Evolutionary conservation across 2,888 invertebrate genomes (phyloP).

Genomic region (Drosophila nr. perissopoda): DNA sequence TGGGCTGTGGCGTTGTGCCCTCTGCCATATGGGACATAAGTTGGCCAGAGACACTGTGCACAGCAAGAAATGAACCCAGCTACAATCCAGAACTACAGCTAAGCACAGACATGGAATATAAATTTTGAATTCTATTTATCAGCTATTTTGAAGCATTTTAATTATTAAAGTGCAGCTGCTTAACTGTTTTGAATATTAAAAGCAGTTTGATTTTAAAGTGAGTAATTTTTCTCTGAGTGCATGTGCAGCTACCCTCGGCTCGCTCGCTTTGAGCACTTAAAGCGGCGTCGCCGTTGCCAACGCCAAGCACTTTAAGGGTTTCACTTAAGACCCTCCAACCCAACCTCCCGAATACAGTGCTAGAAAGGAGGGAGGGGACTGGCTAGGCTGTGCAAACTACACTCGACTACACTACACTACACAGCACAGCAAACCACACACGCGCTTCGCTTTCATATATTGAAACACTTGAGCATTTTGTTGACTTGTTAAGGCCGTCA

Average conservation of each 20-base stretch:
- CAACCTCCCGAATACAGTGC: conserved; percentile 2
- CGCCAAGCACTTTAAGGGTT: conserved; percentile 72
- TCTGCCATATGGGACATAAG: conserved; percentile 46
- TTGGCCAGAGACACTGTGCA: conserved; percentile 27
- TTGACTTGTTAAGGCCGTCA: conserved; percentile 64
- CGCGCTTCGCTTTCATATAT: conserved; percentile 27
- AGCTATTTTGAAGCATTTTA: not conserved
- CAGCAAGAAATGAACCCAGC: conserved; percentile 21
- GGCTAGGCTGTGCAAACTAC: conserved; percentile 9
- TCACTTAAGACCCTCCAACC: conserved; percentile 66
- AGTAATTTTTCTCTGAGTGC: conserved; percentile 30
- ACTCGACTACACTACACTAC: conserved; percentile 25
- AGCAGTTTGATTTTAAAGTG: not conserved
- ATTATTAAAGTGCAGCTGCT: not conserved
- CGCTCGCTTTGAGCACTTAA: conserved; percentile 61
- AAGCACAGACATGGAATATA: no score
- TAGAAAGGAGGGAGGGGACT: not conserved
- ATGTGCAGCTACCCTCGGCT: conserved; percentile 24
- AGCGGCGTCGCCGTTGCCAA: conserved; percentile 62
- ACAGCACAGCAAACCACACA: conserved; percentile 2
- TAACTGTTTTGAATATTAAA: not conserved
- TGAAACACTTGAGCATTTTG: conserved; percentile 69
- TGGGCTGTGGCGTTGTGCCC: conserved; percentile 4
- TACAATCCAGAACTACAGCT: not conserved
- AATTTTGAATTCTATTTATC: not conserved